Percentiles rank a stretch among this genome's conserved stretches.
phyloP scores from a whole-genome alignment of 2,888 invertebrate species.

The Cenopis cana region DNA sequence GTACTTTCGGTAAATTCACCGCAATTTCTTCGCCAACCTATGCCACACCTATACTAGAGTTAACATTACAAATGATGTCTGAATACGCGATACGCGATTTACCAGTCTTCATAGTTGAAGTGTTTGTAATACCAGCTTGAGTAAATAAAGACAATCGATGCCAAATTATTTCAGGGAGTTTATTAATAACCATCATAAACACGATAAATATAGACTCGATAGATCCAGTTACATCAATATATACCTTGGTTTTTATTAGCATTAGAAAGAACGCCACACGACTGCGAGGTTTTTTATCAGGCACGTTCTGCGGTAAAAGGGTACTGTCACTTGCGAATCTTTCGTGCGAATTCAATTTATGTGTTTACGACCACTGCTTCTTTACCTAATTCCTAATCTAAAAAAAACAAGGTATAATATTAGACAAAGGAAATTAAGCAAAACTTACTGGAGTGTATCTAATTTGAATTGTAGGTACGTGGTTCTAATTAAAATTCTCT shows the following conservation, averaged over 20 bases:
- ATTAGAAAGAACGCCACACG: no score
- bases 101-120: background rate
- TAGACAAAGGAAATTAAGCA: slow-evolving; percentile 8
- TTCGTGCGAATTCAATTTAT: no score
- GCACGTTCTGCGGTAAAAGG: no score
- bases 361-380: no score
- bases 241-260: no score
- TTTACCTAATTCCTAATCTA: no score
- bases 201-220: slow-evolving; percentile 5
- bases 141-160: slow-evolving; percentile 18
- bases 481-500: slow-evolving; percentile 33
- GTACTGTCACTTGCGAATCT: no score
- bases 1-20: background rate
- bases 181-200: slow-evolving; percentile 23
- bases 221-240: slow-evolving; percentile 8
- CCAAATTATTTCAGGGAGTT: slow-evolving; percentile 22
- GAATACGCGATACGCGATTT: background rate
- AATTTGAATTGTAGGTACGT: slow-evolving; percentile 17
- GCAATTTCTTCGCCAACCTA: background rate
- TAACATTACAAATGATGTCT: background rate
- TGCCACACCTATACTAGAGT: background rate
- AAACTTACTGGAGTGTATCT: slow-evolving; percentile 29
- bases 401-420: no score
- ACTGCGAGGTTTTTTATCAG: no score
- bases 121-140: slow-evolving; percentile 4